Conservation (phyloP, 2,797 vertebrate genomes). For the Sorex maritimensis region DNA sequence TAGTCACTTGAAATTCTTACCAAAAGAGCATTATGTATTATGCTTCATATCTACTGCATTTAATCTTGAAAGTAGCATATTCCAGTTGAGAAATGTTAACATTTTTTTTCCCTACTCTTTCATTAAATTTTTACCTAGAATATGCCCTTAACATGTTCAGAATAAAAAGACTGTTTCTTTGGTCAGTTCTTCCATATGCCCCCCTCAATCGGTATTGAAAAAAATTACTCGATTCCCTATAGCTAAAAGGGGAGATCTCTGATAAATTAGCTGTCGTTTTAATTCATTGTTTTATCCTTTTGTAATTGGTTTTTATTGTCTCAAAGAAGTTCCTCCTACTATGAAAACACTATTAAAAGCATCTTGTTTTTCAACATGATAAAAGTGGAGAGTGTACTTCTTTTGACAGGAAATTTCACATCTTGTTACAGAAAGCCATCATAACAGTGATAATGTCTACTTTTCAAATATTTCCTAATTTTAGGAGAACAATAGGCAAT, state of each 20-base stretch:
- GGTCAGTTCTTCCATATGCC: background rate
- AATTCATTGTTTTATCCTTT: constrained; percentile 64
- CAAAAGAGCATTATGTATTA: background rate
- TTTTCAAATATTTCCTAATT: constrained; percentile 68
- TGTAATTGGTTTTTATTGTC: constrained; percentile 50
- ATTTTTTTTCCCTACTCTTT: background rate
- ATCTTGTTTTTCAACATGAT: constrained; percentile 53
- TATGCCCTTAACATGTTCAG: background rate
- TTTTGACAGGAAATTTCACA: constrained; percentile 78
- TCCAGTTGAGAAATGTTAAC: constrained; percentile 21
- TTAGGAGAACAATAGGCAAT: constrained; percentile 71
- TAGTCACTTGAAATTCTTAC: background rate
- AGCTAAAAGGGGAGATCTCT: background rate
- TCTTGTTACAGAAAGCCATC: constrained; percentile 67
- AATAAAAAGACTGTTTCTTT: constrained; percentile 36
- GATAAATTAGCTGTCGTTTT: constrained; percentile 63
- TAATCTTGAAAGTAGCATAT: background rate
- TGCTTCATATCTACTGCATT: background rate
- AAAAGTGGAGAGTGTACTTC: constrained; percentile 63
- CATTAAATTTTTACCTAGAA: constrained; percentile 3
- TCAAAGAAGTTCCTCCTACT: constrained; percentile 31
- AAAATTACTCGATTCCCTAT: constrained; percentile 45
- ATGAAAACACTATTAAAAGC: constrained; percentile 20
- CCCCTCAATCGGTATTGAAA: constrained; percentile 2
- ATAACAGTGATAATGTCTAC: constrained; percentile 72